Base-by-base conservation (phyloP, 2,888 invertebrate genomes). In the Laspeyria flexula region DNA sequence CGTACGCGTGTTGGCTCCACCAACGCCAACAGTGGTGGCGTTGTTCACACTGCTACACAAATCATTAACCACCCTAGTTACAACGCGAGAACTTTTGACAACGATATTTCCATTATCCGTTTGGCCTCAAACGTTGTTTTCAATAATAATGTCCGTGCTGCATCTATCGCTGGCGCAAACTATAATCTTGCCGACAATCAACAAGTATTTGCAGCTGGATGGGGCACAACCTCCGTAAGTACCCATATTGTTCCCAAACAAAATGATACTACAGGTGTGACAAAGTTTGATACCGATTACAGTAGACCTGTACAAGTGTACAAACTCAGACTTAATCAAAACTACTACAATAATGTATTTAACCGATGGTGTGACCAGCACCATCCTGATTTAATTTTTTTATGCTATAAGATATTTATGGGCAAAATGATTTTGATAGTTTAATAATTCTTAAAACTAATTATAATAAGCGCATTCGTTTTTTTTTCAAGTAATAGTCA, bases 51-150 rank as follows among this genome's bases (percentile, higher is more conserved):
- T 12, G 11, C 58, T 1, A 29, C 37, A 0, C 43, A 30, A 4
- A 42, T 72, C 16, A 63, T 73, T 38, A 29, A 57, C 12, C 77
- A 82, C 44, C 69, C 74, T 0, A 48, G 41, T 5, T 80, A 70
- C 55, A 66, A 69, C 39, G 0, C 23, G 0, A 1, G 51, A 0
- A 76, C 66, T 1, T 12, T 60, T 0, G 73, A 84, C 50, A 74
- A 67, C 30, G 84, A 86, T 34, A 44, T 86, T 6, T 65, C 73
- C 1, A 58, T 86, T n/a, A 9, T 83, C 0, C 75, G 73, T 6
- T 43, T 64, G 1, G 29, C 68, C 1, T 34, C 58, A 3, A 38
- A 13, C 3, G 68, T 73, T 2, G 6, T n/a, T 3, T 69, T 49
- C 18, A 61, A 47, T 40, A 47, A 49, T 1, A 29, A 21, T 0